These are phyloP conservation scores for Hyposmocoma kahamanoa DNA, from an alignment of 1,140 invertebrate genomes.

Conservation along the genomic window DNA sequence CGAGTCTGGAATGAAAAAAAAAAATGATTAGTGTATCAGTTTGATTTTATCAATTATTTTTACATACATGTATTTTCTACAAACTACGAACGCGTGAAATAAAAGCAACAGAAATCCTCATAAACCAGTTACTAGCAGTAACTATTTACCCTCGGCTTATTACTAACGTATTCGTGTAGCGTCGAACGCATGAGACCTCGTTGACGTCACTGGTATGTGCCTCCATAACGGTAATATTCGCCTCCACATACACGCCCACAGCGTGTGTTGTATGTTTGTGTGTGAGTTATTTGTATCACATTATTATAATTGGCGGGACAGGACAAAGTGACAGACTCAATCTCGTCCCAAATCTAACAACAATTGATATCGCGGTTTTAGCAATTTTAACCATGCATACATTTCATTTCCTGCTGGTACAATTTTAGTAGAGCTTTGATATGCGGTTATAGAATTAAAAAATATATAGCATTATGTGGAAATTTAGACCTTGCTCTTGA, in stretches of 20 bases:
- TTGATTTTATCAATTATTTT: not conserved
- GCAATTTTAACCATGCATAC: conserved; percentile 12
- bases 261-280: conserved; percentile 25
- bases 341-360: conserved; percentile 42
- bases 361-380: conserved; percentile 23
- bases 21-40: conserved; percentile 6
- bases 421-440: too few relatives aligned
- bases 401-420: too few relatives aligned
- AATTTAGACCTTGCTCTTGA: too few relatives aligned
- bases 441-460: too few relatives aligned
- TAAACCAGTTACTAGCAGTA: conserved; percentile 14
- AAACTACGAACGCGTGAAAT: not conserved
- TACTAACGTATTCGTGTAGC: conserved; percentile 58
- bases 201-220: conserved; percentile 71
- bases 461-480: too few relatives aligned
- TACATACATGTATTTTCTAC: too few relatives aligned
- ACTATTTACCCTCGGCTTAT: conserved; percentile 37
- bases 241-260: conserved; percentile 50
- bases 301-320: conserved; percentile 45
- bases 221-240: conserved; percentile 69
- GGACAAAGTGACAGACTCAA: conserved; percentile 44
- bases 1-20: conserved; percentile 53
- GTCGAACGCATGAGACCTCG: conserved; percentile 56
- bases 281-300: conserved; percentile 21
- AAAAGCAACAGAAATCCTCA: not conserved